Evolutionary conservation across 1,140 invertebrate genomes (phyloP).

Genomic region (Sitodiplosis mosellana): DNA sequence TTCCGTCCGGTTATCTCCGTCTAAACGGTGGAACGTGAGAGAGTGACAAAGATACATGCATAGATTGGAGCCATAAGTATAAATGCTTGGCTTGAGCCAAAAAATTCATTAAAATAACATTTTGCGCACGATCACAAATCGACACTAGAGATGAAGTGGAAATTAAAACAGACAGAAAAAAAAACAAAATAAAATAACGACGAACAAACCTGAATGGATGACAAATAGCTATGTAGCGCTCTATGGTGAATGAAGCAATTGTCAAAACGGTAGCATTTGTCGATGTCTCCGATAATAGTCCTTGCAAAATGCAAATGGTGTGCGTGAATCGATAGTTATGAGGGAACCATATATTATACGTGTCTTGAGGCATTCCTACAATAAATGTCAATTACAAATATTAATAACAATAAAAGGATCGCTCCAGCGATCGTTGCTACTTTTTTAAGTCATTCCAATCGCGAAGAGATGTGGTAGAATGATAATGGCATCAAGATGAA

Average conservation of each 20-base stretch:
- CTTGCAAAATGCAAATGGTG: constrained; percentile 52
- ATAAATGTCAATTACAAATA: background rate
- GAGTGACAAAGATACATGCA: too few relatives aligned
- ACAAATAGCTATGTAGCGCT: constrained; percentile 69
- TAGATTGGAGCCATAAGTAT: too few relatives aligned
- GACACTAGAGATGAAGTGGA: too few relatives aligned
- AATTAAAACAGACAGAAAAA: too few relatives aligned
- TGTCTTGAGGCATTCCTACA: constrained; percentile 52
- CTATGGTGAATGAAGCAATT: constrained; percentile 72
- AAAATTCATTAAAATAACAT: too few relatives aligned
- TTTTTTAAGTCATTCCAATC: background rate
- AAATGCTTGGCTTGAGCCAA: too few relatives aligned
- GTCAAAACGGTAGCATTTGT: constrained; percentile 83
- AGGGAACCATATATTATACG: constrained; percentile 62
- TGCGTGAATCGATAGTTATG: constrained; percentile 57
- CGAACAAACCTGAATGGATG: constrained; percentile 39
- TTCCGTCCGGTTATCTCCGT: too few relatives aligned
- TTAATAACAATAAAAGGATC: background rate
- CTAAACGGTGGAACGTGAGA: too few relatives aligned
- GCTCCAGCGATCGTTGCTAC: background rate
- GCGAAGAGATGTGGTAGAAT: too few relatives aligned
- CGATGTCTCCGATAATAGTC: constrained; percentile 62
- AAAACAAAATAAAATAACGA: too few relatives aligned
- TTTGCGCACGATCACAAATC: too few relatives aligned
- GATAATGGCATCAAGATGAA: too few relatives aligned